Percentiles rank a stretch among this genome's conserved stretches.
Evolutionary conservation across 1,140 invertebrate genomes (phyloP).

Genomic region (Physella acuta): DNA sequence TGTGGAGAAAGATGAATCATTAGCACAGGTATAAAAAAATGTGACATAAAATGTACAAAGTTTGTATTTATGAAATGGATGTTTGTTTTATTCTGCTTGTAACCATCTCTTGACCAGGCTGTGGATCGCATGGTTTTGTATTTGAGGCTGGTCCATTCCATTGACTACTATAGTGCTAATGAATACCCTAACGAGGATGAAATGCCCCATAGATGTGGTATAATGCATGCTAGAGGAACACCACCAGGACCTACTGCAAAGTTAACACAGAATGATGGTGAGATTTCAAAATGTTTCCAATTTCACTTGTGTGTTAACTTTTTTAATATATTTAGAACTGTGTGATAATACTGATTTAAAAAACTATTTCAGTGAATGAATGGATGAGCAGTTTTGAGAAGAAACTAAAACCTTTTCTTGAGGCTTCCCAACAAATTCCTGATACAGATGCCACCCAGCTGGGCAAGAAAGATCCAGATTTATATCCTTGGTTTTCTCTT

Average conservation of each 20-base stretch:
- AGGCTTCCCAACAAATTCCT: constrained; percentile 69
- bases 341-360: constrained; percentile 3
- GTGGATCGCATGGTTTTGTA: constrained; percentile 87
- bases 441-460: constrained; percentile 83
- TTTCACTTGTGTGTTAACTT: background rate
- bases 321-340: background rate
- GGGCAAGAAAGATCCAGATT: constrained; percentile 83
- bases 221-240: constrained; percentile 91
- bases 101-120: constrained; percentile 62
- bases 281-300: no score
- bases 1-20: constrained; percentile 77
- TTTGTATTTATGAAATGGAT: constrained; percentile 6
- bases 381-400: constrained; percentile 79
- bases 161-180: constrained; percentile 98
- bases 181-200: constrained; percentile 99
- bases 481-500: constrained; percentile 59
- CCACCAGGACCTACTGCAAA: constrained; percentile 77
- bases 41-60: no score
- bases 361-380: constrained; percentile 66
- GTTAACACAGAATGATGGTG: constrained; percentile 63
- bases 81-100: no score
- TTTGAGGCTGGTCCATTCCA: constrained; percentile 93
- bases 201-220: constrained; percentile 98
- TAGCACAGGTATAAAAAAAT: constrained; percentile 71
- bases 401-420: constrained; percentile 86